Evolutionary conservation across 2,113 vertebrate genomes (phyloP).

Genomic region (Empidonax alnorum): DNA sequence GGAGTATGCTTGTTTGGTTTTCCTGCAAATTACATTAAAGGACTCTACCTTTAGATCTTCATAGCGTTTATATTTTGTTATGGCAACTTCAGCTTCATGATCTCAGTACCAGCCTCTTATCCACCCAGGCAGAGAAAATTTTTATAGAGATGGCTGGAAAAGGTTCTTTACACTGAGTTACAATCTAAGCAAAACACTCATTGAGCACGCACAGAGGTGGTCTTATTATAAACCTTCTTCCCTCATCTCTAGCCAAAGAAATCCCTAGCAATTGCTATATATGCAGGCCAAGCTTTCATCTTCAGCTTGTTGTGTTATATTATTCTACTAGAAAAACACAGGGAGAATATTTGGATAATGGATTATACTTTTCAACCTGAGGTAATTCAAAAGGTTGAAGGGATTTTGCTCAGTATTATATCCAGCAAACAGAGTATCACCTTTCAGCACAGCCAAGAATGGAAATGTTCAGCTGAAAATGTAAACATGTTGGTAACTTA

Average conservation of each 20-base stretch:
- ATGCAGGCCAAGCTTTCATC: conserved; percentile 29
- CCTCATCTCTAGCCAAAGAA: conserved; percentile 51
- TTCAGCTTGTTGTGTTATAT: background rate
- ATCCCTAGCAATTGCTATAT: background rate
- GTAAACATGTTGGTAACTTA: conserved; percentile 36
- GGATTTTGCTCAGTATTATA: conserved; percentile 29
- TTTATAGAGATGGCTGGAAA: background rate
- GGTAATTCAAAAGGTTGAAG: conserved; percentile 41
- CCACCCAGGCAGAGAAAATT: background rate
- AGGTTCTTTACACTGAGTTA: background rate
- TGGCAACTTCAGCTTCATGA: background rate
- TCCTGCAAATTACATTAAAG: background rate
- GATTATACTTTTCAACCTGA: conserved; percentile 51
- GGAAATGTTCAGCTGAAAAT: conserved; percentile 43
- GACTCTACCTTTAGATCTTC: background rate
- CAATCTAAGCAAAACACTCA: conserved; percentile 30
- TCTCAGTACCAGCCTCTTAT: background rate
- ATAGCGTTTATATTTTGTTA: background rate
- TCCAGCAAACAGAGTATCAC: conserved; percentile 41
- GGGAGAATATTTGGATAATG: conserved; percentile 54
- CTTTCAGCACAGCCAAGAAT: conserved; percentile 47
- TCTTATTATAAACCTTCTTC: conserved; percentile 31
- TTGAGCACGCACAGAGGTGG: background rate
- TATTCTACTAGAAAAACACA: conserved; percentile 24
- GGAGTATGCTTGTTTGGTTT: background rate